Conservation (phyloP, 2,113 vertebrate species). For the Ailuropoda melanoleuca region DNA sequence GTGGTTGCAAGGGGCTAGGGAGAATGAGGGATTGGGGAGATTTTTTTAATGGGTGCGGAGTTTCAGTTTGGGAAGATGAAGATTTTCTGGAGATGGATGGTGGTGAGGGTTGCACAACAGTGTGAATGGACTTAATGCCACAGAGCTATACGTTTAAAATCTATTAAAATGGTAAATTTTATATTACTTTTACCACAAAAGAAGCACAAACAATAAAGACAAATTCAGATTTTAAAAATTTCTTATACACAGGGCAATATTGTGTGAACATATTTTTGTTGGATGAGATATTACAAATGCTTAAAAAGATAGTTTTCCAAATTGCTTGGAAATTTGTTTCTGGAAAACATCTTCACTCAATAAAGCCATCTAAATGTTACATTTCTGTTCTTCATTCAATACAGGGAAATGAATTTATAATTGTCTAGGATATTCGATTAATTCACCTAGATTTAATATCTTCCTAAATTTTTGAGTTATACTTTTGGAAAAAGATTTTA, state of each 20-base stretch:
- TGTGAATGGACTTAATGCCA: too few species aligned
- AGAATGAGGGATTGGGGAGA: too few species aligned
- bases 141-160: background rate
- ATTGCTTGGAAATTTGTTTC: background rate
- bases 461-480: background rate
- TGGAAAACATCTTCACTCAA: background rate
- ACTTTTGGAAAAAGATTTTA: background rate
- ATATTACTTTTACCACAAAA: background rate
- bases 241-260: background rate
- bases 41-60: background rate
- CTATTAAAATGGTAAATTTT: background rate
- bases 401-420: background rate
- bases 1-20: background rate
- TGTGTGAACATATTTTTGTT: background rate
- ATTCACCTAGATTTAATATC: background rate
- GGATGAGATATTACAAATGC: background rate
- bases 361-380: background rate
- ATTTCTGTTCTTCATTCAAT: background rate
- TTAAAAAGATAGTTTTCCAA: background rate
- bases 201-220: background rate
- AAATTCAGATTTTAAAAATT: background rate
- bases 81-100: background rate
- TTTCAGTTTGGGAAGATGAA: background rate
- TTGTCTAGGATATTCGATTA: background rate
- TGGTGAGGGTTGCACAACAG: background rate